Base-by-base conservation (phyloP, 2,888 invertebrate genomes). In the Drosophila prolongata region DNA sequence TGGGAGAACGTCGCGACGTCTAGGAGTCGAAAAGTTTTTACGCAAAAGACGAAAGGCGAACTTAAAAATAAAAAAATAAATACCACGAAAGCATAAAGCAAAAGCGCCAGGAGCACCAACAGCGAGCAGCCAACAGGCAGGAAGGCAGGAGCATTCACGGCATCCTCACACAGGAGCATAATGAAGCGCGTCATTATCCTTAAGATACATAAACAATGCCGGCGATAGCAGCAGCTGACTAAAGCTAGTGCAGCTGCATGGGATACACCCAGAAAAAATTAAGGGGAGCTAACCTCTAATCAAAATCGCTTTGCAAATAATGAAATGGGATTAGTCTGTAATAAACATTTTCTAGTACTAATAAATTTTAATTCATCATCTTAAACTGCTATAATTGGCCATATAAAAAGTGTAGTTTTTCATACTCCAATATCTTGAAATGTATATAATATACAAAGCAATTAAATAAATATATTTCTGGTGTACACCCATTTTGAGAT, bases 181-280 rank as follows among this genome's bases (percentile, higher is more conserved):
- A 89, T 89, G 86, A 86, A 86, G 78, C 84, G 87, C 89, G 89
- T 88, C 88, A 89, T 89, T 86, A 89, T 86, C 84, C 86, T 76
- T 68, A 66, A 86, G 76, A 89, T 78, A 80, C 83, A 89, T 77
- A 88, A 83, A 75, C 88, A 86, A 83, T 80, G 88, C 68, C 64
- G 66, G 82, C 76, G 67, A 68, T 67, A 34, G 46, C 40, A 60
- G 56, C 55, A 56, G 40, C 62, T 53, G 72, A 27, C 67, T 61
- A 11, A 46, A 62, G 27, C 61, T 49, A 54, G 43, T 59, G 56
- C 53, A 43, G 50, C 64, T 44, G 34, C 50, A 24, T 14, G 46
- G 27, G 34, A 27, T 30, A n/a, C 11, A 38, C 14, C 3, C n/a
- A 0, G 27, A 10, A 5, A 16, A 53, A 27, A 9, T n/a, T n/a